Percentiles rank a stretch among this genome's conserved stretches.
These are phyloP conservation scores for Colinus virginianus DNA, from an alignment of 2,113 vertebrate genomes.

Conservation along the genomic window DNA sequence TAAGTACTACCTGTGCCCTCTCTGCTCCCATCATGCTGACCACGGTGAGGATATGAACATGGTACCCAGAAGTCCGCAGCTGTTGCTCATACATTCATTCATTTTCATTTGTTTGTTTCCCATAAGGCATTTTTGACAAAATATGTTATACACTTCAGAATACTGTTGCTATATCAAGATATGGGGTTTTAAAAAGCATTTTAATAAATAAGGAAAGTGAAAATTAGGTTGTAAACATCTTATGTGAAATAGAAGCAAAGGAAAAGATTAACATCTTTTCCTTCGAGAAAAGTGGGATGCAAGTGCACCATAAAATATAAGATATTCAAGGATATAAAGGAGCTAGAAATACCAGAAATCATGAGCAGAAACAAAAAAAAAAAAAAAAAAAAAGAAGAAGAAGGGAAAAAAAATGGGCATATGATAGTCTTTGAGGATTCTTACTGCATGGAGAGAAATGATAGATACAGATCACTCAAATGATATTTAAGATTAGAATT, in stretches of 20 bases:
- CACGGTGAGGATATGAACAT: not conserved
- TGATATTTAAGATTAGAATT: not conserved
- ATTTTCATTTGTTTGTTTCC: not conserved
- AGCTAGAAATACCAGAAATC: not conserved
- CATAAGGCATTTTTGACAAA: not conserved
- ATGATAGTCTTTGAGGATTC: not conserved
- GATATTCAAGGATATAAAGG: constrained; percentile 5
- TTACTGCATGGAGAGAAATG: not conserved
- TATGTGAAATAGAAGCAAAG: not conserved
- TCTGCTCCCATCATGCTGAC: not conserved
- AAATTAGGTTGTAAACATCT: not conserved
- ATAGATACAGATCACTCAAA: not conserved
- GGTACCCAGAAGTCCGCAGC: not conserved
- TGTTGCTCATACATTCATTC: not conserved
- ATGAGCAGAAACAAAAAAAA: not conserved
- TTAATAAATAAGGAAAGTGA: constrained; percentile 21
- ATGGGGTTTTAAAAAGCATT: not conserved
- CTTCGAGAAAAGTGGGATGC: constrained; percentile 34
- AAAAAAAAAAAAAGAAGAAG: not conserved
- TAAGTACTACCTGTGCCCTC: not conserved
- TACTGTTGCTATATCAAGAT: not conserved
- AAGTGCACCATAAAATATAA: not conserved
- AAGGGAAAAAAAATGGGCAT: not conserved
- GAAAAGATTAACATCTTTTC: constrained; percentile 52
- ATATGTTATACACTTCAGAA: not conserved